Evolutionary conservation across 1,140 invertebrate genomes (phyloP).

Genomic region (Idris sp.): DNA sequence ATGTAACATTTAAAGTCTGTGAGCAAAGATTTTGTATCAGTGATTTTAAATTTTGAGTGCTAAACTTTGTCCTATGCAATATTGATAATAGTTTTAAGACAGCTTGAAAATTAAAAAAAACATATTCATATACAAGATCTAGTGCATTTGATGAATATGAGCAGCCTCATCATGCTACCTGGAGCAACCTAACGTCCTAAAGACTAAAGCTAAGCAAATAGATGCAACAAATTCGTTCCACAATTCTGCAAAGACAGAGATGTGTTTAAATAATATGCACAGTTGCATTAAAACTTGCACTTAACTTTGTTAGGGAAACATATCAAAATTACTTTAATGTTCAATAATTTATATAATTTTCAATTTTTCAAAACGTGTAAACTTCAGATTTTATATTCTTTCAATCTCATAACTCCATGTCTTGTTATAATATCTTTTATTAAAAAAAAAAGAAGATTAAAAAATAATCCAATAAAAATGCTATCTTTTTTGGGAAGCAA

Average conservation of each 20-base stretch:
- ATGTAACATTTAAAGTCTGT: too few relatives aligned
- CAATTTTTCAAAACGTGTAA: too few relatives aligned
- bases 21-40: not conserved
- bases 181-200: constrained; percentile 42
- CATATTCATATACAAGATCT: constrained; percentile 22
- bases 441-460: too few relatives aligned
- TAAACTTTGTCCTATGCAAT: constrained; percentile 1
- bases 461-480: too few relatives aligned
- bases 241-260: constrained; percentile 31
- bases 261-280: constrained; percentile 39
- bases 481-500: not conserved
- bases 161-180: constrained; percentile 32
- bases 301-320: constrained; percentile 7
- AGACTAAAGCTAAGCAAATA: constrained; percentile 46
- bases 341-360: too few relatives aligned
- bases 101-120: constrained; percentile 32
- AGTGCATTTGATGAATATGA: constrained; percentile 34
- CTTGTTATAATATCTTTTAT: too few relatives aligned
- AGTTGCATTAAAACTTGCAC: constrained; percentile 21
- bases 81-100: constrained; percentile 34
- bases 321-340: too few relatives aligned
- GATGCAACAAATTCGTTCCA: constrained; percentile 26
- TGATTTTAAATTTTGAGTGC: constrained; percentile 7
- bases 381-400: too few relatives aligned
- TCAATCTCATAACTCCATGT: too few relatives aligned